Conservation (phyloP, 2,797 vertebrate species). For the Chrysocyon brachyurus region DNA sequence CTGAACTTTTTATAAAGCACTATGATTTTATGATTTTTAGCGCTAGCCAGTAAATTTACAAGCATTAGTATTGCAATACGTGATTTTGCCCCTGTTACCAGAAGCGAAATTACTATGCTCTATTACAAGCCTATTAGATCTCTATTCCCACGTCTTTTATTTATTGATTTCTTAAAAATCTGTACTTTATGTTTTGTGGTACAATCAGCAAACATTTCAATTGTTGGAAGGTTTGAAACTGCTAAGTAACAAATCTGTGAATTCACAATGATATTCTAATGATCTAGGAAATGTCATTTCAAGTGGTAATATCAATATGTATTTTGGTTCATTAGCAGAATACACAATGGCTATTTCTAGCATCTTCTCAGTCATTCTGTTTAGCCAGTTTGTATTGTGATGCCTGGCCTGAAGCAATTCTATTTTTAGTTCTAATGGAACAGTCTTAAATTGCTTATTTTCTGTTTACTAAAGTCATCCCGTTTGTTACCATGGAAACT, state of each 20-base stretch:
- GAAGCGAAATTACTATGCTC: constrained; percentile 17
- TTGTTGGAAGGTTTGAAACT: constrained; percentile 63
- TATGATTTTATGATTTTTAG: constrained; percentile 54
- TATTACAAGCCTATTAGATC: constrained; percentile 17
- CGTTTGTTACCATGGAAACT: constrained; percentile 91
- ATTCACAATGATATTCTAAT: constrained; percentile 55
- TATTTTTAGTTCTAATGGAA: constrained; percentile 91
- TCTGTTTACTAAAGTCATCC: constrained; percentile 91
- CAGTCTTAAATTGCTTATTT: constrained; percentile 91
- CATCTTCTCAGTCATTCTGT: constrained; percentile 82
- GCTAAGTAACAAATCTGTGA: constrained; percentile 56
- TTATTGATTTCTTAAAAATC: constrained; percentile 57
- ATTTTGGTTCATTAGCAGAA: constrained; percentile 86
- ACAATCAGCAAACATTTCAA: constrained; percentile 16
- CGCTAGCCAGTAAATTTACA: constrained; percentile 35
- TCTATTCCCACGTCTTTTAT: constrained; percentile 15
- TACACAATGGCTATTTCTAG: constrained; percentile 81
- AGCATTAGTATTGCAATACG: constrained; percentile 52
- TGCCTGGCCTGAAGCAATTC: constrained; percentile 87
- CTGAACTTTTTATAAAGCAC: neutral
- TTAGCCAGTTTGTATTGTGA: constrained; percentile 87
- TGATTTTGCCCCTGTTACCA: neutral
- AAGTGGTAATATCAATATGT: constrained; percentile 77
- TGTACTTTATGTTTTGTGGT: constrained; percentile 21
- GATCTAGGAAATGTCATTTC: constrained; percentile 76